These are phyloP conservation scores for Anthopleura xanthogrammica DNA, from an alignment of 92 coral and sea anemone genomes.

Conservation along the genomic window DNA sequence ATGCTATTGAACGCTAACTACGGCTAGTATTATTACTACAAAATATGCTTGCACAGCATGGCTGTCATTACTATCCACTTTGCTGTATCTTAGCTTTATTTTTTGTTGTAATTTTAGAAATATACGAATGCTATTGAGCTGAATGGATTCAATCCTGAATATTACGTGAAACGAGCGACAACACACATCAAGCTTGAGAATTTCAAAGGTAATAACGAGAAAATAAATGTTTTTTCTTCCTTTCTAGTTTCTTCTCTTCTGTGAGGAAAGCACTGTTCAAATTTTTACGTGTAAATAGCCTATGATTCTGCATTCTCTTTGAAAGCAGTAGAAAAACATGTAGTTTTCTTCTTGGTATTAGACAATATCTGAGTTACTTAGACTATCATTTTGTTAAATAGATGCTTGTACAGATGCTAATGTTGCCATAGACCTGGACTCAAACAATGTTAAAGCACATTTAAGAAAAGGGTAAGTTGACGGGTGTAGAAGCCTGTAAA, in stretches of 20 bases:
- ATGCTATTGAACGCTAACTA: no score
- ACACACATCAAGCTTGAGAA: conserved; percentile 72
- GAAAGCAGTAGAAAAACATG: neutral
- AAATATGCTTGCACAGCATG: neutral
- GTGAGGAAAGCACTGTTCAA: neutral
- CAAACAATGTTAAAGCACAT: conserved; percentile 66
- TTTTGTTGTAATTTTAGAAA: conserved; percentile 48
- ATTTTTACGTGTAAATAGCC: no score
- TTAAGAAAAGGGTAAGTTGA: conserved; percentile 80
- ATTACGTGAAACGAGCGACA: conserved; percentile 76
- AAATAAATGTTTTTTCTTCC: neutral
- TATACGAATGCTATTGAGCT: conserved; percentile 77
- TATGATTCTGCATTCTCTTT: no score
- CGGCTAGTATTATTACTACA: no score
- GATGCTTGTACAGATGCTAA: conserved; percentile 85
- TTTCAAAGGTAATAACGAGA: conserved; percentile 55
- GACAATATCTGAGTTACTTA: no score
- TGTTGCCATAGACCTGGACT: conserved; percentile 66
- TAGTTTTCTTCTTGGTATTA: no score
- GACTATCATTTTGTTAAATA: neutral
- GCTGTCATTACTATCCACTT: neutral
- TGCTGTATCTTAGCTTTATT: no score
- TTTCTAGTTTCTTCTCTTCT: neutral
- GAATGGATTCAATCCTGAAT: conserved; percentile 73
- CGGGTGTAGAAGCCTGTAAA: no score